These are phyloP conservation scores for Eupithecia pulchellata DNA, from an alignment of 2,888 invertebrate species.

Conservation along the genomic window DNA sequence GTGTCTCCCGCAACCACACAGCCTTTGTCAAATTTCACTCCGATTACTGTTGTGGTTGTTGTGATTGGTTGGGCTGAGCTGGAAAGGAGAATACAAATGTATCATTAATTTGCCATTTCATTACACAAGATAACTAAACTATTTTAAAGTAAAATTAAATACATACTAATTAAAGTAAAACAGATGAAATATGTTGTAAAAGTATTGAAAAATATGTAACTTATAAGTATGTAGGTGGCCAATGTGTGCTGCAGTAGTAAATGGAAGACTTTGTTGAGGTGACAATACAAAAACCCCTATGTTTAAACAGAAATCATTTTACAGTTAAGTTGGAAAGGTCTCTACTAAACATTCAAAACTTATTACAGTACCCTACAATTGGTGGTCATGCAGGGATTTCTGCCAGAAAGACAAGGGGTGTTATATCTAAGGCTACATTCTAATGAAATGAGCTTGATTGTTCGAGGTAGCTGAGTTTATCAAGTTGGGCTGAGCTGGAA, in stretches of 20 bases:
- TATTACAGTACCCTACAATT: background rate
- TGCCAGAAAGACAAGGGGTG: background rate
- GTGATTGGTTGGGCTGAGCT: constrained; percentile 89
- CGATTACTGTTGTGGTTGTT: constrained; percentile 96
- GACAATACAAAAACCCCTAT: background rate
- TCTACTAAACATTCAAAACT: no score
- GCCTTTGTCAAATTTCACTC: constrained; percentile 93
- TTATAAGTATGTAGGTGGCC: no score
- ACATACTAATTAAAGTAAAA: no score
- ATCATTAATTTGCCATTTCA: no score
- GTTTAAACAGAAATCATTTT: background rate
- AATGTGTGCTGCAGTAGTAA: no score
- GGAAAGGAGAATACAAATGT: constrained; percentile 15
- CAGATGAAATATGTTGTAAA: no score
- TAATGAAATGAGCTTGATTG: no score
- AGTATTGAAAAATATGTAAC: no score
- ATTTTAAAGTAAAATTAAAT: no score
- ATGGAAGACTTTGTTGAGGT: background rate
- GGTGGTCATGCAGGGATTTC: background rate
- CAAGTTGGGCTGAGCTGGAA: background rate
- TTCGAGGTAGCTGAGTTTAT: background rate
- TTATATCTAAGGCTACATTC: background rate
- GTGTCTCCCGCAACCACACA: constrained; percentile 96
- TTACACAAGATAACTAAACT: no score
- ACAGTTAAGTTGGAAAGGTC: background rate